Evolutionary conservation across 2,888 invertebrate genomes (phyloP).

Genomic region (Heliconius charithonia): DNA sequence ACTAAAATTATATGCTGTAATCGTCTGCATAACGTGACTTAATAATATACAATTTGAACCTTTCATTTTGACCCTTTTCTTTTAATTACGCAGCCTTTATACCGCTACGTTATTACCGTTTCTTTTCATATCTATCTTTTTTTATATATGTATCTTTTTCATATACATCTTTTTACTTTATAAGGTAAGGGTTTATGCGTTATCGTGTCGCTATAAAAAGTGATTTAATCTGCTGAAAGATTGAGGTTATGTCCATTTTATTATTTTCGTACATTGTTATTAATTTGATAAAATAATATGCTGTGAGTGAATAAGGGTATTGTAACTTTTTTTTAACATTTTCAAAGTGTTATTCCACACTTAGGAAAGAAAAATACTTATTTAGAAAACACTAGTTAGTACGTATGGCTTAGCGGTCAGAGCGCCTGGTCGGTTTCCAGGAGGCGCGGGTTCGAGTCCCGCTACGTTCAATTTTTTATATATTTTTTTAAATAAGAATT

Average conservation of each 20-base stretch:
- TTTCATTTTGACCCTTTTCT: slow-evolving; percentile 37
- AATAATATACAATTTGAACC: slow-evolving; percentile 37
- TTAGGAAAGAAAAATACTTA: not conserved
- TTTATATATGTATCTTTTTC: too few species aligned
- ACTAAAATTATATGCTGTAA: slow-evolving; percentile 34
- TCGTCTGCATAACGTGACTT: slow-evolving; percentile 29
- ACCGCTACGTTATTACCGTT: slow-evolving; percentile 33
- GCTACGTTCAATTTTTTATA: too few species aligned
- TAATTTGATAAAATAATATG: not conserved
- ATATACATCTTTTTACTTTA: slow-evolving; percentile 8
- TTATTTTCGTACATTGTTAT: not conserved
- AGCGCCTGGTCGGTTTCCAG: too few species aligned
- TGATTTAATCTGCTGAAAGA: not conserved
- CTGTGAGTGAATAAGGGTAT: not conserved
- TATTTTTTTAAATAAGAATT: too few species aligned
- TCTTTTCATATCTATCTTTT: slow-evolving; percentile 35
- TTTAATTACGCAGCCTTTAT: slow-evolving; percentile 38
- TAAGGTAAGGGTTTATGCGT: not conserved
- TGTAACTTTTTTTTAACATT: too few species aligned
- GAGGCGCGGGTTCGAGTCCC: too few species aligned
- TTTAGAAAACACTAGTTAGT: too few species aligned
- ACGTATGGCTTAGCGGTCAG: too few species aligned
- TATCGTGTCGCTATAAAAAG: slow-evolving; percentile 5
- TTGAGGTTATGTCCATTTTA: not conserved
- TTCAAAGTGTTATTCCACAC: too few species aligned